Base-by-base conservation (phyloP, 92 coral and sea anemone genomes). In the Parazoanthus atlanticus region DNA sequence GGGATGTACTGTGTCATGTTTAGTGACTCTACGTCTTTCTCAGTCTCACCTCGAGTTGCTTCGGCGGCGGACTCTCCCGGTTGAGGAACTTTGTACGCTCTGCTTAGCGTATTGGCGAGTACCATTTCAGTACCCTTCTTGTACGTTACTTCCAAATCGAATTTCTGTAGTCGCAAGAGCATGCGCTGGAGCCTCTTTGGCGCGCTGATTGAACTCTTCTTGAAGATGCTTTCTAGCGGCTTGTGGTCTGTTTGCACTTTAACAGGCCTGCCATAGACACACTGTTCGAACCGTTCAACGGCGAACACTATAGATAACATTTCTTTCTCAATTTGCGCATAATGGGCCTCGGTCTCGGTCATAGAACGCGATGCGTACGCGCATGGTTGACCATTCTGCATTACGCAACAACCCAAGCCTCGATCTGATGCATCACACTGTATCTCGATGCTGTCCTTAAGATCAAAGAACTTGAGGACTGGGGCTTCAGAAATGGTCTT, bases 311-410 rank as follows among this genome's bases (percentile, higher is more conserved):
- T 86, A 4, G 75, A 15, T 3, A 86, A 67, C 29, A 36, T 58
- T 43, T 86, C 90, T 74, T 90, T 90, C 28, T 86, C 90, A 31
- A 90, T 64, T 67, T 86, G 92, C 47, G 80, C 83, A 61, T 90
- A 90, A 70, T 86, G 67, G 16, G 70, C 56, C 65, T 90, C 90
- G 11, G 90, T 43, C n/a, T 79, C 34, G 54, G 93, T 86, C 82
- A 90, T 77, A 15, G 47, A 38, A 30, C 89, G 75, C 65, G 65
- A 56, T 16, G 64, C 81, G 56, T 85, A 73, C 6, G 89, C 89
- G 32, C 43, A 33, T 29, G 88, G 88, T 71, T 85, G 88, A 15
- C 88, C 88, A 65, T 58, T 58, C 79, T 85, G 76, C 88, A 85
- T 58, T 52, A 69, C 16, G 76, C 64, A 66, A 34, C 58, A 28